Percentiles rank a stretch among this genome's conserved stretches.
phyloP scores from a whole-genome alignment of 2,113 vertebrate genomes.

The Acanthochromis polyacanthus region DNA sequence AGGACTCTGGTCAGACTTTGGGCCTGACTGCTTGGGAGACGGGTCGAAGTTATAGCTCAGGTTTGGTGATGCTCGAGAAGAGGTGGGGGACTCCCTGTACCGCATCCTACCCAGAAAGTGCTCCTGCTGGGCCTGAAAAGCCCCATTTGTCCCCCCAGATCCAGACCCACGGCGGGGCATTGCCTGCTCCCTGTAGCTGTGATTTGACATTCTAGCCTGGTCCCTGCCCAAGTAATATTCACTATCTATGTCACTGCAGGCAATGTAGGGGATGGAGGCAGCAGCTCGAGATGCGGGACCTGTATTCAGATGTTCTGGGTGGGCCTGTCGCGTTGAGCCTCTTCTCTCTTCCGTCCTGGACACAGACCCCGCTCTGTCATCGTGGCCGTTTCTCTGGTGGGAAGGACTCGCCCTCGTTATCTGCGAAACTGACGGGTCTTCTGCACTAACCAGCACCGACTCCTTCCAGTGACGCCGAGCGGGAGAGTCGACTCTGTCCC shows the following conservation, averaged over 20 bases:
- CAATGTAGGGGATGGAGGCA: slow-evolving; percentile 90
- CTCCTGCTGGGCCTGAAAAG: slow-evolving; percentile 82
- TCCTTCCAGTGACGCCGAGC: slow-evolving; percentile 84
- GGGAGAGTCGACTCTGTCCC: slow-evolving; percentile 78
- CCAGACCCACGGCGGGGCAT: slow-evolving; percentile 69
- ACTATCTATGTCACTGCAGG: slow-evolving; percentile 92
- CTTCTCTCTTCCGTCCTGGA: slow-evolving; percentile 73
- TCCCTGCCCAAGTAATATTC: slow-evolving; percentile 88
- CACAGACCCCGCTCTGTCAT: slow-evolving; percentile 69
- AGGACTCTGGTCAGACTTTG: slow-evolving; percentile 78
- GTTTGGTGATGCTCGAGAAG: slow-evolving; percentile 78
- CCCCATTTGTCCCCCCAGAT: slow-evolving; percentile 36
- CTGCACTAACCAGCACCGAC: slow-evolving; percentile 75
- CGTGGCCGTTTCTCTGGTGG: slow-evolving; percentile 84
- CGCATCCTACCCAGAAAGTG: slow-evolving; percentile 77
- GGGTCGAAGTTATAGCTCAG: slow-evolving; percentile 83
- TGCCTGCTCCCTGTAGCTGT: slow-evolving; percentile 85
- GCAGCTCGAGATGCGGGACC: slow-evolving; percentile 93
- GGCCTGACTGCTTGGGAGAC: slow-evolving; percentile 82
- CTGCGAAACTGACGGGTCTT: slow-evolving; percentile 81
- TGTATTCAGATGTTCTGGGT: slow-evolving; percentile 91
- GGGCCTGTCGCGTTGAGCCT: slow-evolving; percentile 81
- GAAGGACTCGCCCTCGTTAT: slow-evolving; percentile 82
- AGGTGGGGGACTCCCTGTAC: slow-evolving; percentile 82
- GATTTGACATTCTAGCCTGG: slow-evolving; percentile 84